These are phyloP conservation scores for Netelia virgata DNA, from an alignment of 2,888 invertebrate species.

Conservation along the genomic window DNA sequence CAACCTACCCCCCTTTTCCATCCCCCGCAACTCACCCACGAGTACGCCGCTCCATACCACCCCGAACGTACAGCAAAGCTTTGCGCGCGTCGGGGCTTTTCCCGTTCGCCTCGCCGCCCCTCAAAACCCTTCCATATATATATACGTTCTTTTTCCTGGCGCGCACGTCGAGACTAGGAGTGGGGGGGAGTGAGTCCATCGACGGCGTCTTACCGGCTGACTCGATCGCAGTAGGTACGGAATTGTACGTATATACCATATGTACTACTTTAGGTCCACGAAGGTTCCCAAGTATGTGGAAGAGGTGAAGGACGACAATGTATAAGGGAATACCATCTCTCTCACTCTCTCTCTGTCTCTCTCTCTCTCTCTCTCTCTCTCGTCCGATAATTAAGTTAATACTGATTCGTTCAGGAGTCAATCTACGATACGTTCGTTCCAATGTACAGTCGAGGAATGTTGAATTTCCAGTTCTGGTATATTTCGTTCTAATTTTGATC, in stretches of 20 bases:
- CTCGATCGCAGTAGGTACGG: constrained; percentile 34
- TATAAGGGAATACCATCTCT: constrained; percentile 47
- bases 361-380: constrained; percentile 5
- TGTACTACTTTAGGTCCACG: constrained; percentile 7
- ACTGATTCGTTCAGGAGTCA: constrained; percentile 70
- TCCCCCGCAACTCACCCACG: constrained; percentile 26
- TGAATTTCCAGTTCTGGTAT: too few relatives aligned
- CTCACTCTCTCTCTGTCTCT: background rate
- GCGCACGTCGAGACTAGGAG: constrained; percentile 58
- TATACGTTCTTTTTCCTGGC: background rate
- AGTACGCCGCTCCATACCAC: constrained; percentile 43
- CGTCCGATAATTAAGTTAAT: constrained; percentile 73
- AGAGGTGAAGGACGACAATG: constrained; percentile 37
- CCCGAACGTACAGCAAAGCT: constrained; percentile 42
- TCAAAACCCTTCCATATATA: constrained; percentile 21
- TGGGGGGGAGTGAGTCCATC: constrained; percentile 35
- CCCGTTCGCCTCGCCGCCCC: constrained; percentile 59
- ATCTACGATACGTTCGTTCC: constrained; percentile 45
- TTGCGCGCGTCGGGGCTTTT: constrained; percentile 65
- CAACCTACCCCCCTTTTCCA: constrained; percentile 48
- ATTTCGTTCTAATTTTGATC: background rate
- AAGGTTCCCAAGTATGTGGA: constrained; percentile 26
- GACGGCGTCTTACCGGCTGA: constrained; percentile 68
- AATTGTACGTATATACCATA: constrained; percentile 36
- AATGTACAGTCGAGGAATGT: constrained; percentile 4